Conservation (phyloP, 2,888 invertebrate species). For the Pachydiplax longipennis region DNA sequence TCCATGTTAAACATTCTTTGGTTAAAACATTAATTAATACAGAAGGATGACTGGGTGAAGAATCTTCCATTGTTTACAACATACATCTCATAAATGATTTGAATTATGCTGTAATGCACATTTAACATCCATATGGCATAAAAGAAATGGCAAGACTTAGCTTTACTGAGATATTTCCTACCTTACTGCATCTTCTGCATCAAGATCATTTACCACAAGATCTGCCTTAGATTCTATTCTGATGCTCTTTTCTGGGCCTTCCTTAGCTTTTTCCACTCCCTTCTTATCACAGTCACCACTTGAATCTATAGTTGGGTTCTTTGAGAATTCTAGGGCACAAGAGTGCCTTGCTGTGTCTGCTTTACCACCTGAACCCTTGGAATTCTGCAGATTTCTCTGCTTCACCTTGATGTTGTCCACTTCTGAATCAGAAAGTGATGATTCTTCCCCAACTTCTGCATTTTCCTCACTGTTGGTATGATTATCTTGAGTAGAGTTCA, state of each 20-base stretch:
- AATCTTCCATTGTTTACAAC: too few species aligned
- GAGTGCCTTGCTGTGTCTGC: slow-evolving; percentile 17
- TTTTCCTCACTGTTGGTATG: background rate
- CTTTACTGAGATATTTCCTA: background rate
- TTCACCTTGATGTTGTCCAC: slow-evolving; percentile 7
- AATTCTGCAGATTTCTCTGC: slow-evolving; percentile 3
- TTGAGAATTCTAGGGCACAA: slow-evolving; percentile 1
- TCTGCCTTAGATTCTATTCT: background rate
- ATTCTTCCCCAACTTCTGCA: background rate
- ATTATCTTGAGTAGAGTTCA: slow-evolving; percentile 1
- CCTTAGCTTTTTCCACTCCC: background rate
- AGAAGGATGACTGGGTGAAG: too few species aligned
- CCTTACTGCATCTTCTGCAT: background rate
- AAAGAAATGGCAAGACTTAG: background rate
- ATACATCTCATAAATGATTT: too few species aligned
- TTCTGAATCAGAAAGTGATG: slow-evolving; percentile 23
- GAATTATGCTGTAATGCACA: background rate
- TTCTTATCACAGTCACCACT: background rate
- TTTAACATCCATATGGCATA: background rate
- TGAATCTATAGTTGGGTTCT: background rate
- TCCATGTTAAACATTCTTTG: too few species aligned
- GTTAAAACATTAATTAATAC: too few species aligned
- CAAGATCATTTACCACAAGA: background rate
- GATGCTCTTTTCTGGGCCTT: background rate
- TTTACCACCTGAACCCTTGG: slow-evolving; percentile 18